Evolutionary conservation across 2,113 vertebrate genomes (phyloP), one percentile per base, ranked within the genome.

Genomic region (Spea bombifrons): DNA sequence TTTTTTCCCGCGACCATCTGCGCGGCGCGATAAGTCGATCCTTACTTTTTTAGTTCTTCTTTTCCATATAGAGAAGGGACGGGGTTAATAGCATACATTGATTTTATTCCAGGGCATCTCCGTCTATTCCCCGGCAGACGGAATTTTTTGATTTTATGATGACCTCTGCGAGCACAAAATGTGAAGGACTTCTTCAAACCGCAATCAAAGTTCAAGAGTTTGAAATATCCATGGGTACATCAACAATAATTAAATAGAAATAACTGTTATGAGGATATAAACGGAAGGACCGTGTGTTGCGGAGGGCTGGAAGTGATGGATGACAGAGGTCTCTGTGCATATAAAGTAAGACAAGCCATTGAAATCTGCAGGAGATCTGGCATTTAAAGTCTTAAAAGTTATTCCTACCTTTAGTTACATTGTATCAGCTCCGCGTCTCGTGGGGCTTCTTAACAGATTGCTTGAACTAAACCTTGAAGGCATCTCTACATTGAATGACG

Each of bases 1-100:
- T 67, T 66, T 59, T 85, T 70, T 53, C 50, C 74, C 66, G 69
- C 57, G 81, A 68, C 48, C 81, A 78, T 87, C 75, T 89, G 70
- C 67, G 65, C 73, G 15, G 7, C 13, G 52, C 83, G 77, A 64
- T 82, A 86, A 87, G 69, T 66, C 80, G 83, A 82, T 81, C 83
- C 46, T 30, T 30, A 30, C 30, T 30, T 30, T 30, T 30, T 30
- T 30, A 30, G 30, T 30, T 30, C 30, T 30, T 30, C 2, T 30
- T 30, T 30, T 30, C 30, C 30, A 30, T 30, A 30, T 30, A 30
- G 30, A 30, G 30, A 30, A 30, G 30, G 30, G 30, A 30, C 30
- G 30, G 30, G 30, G 30, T 30, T 30, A 30, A 30, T 30, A 30
- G 30, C n/a, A 30, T 30, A 30, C n/a, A 30, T 30, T 30, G 30